phyloP scores from a whole-genome alignment of 2,888 invertebrate species.

The Escarpia spicata region DNA sequence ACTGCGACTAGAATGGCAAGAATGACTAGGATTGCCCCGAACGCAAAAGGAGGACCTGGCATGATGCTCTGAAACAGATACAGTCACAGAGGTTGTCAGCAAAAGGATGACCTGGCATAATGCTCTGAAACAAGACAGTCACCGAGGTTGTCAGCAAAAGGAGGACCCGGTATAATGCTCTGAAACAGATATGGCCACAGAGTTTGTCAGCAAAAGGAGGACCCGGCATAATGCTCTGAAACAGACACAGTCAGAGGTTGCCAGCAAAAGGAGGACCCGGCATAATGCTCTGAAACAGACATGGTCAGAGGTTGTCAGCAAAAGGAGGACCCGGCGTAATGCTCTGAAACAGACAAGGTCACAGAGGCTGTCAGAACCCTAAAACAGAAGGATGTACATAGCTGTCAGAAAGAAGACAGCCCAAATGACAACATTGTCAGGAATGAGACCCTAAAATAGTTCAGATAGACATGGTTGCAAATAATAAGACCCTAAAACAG shows the following conservation, averaged over 20 bases:
- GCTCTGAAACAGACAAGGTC: too few species aligned
- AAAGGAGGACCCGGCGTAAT: too few species aligned
- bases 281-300: constrained; percentile 64
- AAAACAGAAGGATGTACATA: background rate
- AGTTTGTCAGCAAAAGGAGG: background rate
- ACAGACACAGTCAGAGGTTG: background rate
- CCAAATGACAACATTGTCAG: too few species aligned
- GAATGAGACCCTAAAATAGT: too few species aligned
- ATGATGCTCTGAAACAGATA: constrained; percentile 73
- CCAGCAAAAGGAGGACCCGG: constrained; percentile 68
- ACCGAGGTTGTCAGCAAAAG: background rate
- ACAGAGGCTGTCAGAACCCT: background rate
- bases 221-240: background rate
- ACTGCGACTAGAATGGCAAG: constrained; percentile 86
- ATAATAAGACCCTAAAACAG: background rate
- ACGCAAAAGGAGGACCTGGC: constrained; percentile 98
- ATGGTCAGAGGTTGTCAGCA: background rate
- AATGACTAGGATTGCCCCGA: constrained; percentile 95
- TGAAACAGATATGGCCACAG: background rate
- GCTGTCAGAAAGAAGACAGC: background rate
- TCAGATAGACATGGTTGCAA: too few species aligned
- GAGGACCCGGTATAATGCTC: background rate
- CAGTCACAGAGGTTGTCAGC: constrained; percentile 46
- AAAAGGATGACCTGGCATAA: constrained; percentile 71
- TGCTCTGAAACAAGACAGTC: background rate